These are phyloP conservation scores for Anthopleura xanthogrammica DNA, from an alignment of 92 coral and sea anemone species.

Conservation along the genomic window DNA sequence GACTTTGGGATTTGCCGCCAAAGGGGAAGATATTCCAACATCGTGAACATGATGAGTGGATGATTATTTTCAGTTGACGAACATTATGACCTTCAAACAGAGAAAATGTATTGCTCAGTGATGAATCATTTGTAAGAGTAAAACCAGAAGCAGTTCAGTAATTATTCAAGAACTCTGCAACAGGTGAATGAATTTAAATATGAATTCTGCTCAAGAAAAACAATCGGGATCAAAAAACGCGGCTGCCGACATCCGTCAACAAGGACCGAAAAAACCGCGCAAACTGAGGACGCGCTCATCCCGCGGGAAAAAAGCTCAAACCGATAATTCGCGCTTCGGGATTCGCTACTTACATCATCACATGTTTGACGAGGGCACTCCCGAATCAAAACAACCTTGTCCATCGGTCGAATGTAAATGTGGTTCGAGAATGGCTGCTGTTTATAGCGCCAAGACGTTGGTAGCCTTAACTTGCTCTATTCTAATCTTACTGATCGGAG, in stretches of 20 bases:
- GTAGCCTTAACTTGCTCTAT: constrained; percentile 67
- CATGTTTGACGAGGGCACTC: constrained; percentile 83
- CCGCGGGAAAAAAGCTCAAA: constrained; percentile 59
- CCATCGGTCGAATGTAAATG: constrained; percentile 81
- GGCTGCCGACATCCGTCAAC: background rate
- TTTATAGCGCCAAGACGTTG: constrained; percentile 76
- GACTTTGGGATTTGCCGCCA: background rate
- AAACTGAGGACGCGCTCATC: constrained; percentile 74
- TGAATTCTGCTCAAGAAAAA: constrained; percentile 19
- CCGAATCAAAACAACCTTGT: constrained; percentile 74
- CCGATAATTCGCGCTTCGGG: constrained; percentile 84
- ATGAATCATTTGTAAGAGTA: background rate
- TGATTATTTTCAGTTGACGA: no score
- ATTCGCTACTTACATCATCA: constrained; percentile 98
- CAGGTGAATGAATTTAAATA: constrained; percentile 23
- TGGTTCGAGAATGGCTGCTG: constrained; percentile 73
- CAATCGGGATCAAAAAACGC: background rate
- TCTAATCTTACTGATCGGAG: constrained; percentile 74
- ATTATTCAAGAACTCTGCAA: constrained; percentile 9
- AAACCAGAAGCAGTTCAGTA: background rate
- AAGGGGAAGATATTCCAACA: background rate
- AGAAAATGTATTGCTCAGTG: background rate
- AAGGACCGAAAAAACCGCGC: constrained; percentile 46
- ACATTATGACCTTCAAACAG: background rate
- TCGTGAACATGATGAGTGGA: no score